Percentiles rank a stretch among this genome's conserved stretches.
These are phyloP conservation scores for Plumapathes pennacea DNA, from an alignment of 92 coral and sea anemone species.

Conservation along the genomic window DNA sequence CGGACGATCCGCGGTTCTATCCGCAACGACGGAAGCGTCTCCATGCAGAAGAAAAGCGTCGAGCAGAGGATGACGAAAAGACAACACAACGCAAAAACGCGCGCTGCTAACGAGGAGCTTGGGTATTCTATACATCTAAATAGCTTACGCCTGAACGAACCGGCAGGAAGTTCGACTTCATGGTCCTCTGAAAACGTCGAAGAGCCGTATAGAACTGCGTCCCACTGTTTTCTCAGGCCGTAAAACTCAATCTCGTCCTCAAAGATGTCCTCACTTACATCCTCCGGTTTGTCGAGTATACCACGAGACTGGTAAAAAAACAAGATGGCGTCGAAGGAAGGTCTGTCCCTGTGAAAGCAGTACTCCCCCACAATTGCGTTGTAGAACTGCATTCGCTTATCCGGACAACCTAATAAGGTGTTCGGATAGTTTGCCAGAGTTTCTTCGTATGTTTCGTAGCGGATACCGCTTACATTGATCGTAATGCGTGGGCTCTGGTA, in stretches of 20 bases:
- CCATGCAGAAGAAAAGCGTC: conserved; percentile 75
- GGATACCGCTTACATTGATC: conserved; percentile 95
- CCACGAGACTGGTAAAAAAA: conserved; percentile 95
- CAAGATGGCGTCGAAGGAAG: conserved; percentile 82
- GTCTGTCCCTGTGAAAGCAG: conserved; percentile 67
- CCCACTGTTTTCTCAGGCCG: conserved; percentile 39
- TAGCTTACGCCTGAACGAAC: conserved; percentile 48
- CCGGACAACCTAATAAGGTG: conserved; percentile 80
- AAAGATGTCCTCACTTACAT: conserved; percentile 66
- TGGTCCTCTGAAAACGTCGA: not conserved
- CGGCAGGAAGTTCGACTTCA: conserved; percentile 40
- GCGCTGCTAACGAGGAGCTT: conserved; percentile 64
- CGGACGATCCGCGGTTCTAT: not conserved
- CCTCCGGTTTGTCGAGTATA: conserved; percentile 83
- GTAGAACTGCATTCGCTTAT: conserved; percentile 58
- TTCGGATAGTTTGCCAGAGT: conserved; percentile 83
- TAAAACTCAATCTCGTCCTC: conserved; percentile 72
- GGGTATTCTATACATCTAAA: conserved; percentile 89
- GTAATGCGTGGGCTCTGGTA: conserved; percentile 87
- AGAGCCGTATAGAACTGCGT: conserved; percentile 1
- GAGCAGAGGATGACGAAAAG: conserved; percentile 70
- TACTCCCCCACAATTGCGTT: conserved; percentile 54
- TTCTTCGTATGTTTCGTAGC: conserved; percentile 93
- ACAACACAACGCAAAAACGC: conserved; percentile 63
- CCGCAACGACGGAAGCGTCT: conserved; percentile 65